Conservation (phyloP, 2,113 vertebrate genomes). For the Hippocampus barbouri region DNA sequence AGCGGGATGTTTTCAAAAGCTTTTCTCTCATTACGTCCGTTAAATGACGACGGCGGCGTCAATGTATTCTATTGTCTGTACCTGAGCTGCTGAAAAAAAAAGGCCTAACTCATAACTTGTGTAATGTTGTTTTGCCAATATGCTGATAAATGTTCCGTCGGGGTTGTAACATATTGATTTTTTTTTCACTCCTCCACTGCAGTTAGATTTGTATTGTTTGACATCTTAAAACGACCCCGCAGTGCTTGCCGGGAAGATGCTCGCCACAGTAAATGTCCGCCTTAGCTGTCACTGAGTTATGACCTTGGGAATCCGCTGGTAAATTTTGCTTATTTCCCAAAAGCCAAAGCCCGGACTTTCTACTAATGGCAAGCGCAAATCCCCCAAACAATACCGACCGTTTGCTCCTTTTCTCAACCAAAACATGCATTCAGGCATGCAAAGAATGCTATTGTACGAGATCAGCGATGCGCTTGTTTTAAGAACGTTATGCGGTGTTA, state of each 20-base stretch:
- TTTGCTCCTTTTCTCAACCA: not conserved
- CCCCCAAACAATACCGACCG: not conserved
- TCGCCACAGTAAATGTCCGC: not conserved
- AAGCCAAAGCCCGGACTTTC: not conserved
- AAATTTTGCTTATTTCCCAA: constrained; percentile 2
- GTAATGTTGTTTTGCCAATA: not conserved
- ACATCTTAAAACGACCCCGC: not conserved
- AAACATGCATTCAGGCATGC: not conserved
- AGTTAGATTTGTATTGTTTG: not conserved
- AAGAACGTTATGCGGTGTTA: not conserved
- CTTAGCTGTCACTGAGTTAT: not conserved
- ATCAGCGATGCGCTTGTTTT: not conserved
- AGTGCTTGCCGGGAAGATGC: not conserved
- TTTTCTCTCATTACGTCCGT: not conserved
- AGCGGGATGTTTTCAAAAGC: not conserved
- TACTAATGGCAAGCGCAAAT: not conserved
- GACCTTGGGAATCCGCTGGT: not conserved
- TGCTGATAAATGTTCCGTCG: not conserved
- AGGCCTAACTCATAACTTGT: not conserved
- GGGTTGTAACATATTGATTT: constrained; percentile 1
- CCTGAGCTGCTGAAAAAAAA: not conserved
- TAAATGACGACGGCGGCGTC: not conserved
- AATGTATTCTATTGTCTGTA: not conserved
- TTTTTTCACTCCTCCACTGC: not conserved
- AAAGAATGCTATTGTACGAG: not conserved